These are phyloP conservation scores for Hylaea fasciaria DNA, from an alignment of 2,888 invertebrate genomes.

Conservation along the genomic window DNA sequence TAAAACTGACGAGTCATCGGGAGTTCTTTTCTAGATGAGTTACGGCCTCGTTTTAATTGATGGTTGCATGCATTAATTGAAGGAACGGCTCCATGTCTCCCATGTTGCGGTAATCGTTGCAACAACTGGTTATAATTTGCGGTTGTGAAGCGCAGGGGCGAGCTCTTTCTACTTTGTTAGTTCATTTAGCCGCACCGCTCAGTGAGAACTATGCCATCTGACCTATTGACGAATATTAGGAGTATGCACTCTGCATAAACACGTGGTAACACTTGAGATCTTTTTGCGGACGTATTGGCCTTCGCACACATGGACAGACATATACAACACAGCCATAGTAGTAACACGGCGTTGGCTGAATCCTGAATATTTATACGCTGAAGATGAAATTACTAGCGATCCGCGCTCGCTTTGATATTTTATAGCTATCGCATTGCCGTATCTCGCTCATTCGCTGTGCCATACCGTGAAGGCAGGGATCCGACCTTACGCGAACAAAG, in stretches of 20 bases:
- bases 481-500: conserved; percentile 72
- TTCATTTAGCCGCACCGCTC: conserved; percentile 48
- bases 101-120: conserved; percentile 21
- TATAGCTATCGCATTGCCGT: conserved; percentile 58
- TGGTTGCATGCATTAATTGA: conserved; percentile 25
- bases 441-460: conserved; percentile 52
- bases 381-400: conserved; percentile 45
- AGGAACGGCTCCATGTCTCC: conserved; percentile 13
- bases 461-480: conserved; percentile 65
- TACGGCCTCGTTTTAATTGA: conserved; percentile 35
- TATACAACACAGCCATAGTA: conserved; percentile 12
- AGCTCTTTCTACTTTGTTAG: conserved; percentile 40
- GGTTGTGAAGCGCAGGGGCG: conserved; percentile 5
- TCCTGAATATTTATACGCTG: conserved; percentile 34
- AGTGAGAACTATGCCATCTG: conserved; percentile 68
- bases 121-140: conserved; percentile 25
- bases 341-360: conserved; percentile 37
- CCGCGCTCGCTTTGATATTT: conserved; percentile 60
- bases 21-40: conserved; percentile 38
- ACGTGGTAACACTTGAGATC: conserved; percentile 45
- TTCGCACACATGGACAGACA: conserved; percentile 37
- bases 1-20: conserved; percentile 40
- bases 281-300: conserved; percentile 42
- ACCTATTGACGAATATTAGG: conserved; percentile 64
- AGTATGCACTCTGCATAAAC: conserved; percentile 62